Base-by-base conservation (phyloP, 2,888 invertebrate genomes). In the Caenorhabditis japonica region DNA sequence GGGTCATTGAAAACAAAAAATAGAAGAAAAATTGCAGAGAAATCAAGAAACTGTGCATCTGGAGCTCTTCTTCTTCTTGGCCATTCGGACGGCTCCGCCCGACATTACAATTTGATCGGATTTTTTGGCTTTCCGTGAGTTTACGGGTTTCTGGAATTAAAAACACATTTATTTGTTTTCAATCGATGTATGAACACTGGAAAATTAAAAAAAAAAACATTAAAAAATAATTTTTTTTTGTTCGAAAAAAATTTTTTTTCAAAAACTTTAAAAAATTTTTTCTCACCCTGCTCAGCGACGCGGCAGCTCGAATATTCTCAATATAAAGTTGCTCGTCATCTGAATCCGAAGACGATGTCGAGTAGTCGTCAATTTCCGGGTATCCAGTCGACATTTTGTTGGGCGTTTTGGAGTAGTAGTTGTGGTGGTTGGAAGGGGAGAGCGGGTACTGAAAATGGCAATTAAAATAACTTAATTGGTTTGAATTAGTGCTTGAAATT, bases 311-410 rank as follows among this genome's bases (percentile, higher is more conserved):
- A 23, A 76, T 38, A 44, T 77, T 70, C 5, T 66, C 51, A 15
- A 77, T 56, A 43, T 77, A 80, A 3, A 77, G 36, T 19, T 77
- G 76, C n/a, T 80, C 80, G 43, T 78, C 80, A 17, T 80, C 80
- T 8, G 74, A 74, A 44, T 73, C 73, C 10, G 59, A 59, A 13
- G 77, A 77, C 3, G 77, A 76, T n/a, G 77, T 60, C 38, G 49
- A 41, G 43, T 69, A 61, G 25, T 43, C 61, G 3, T 52, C 59
- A 15, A 60, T 17, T 12, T 56, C 68, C 3, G 62, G 56, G 39
- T 55, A 55, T 13, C 52, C 55, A 13, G 41, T 55, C 19, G 36
- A 51, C 15, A 69, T 25, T 25, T 71, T 56, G 55, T 79, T 76
- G n/a, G 79, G 79, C 5, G 79, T 79, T 19, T 71, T 68, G 33